These are phyloP conservation scores for Papilio dardanus DNA, from an alignment of 1,140 invertebrate genomes.

Conservation along the genomic window DNA sequence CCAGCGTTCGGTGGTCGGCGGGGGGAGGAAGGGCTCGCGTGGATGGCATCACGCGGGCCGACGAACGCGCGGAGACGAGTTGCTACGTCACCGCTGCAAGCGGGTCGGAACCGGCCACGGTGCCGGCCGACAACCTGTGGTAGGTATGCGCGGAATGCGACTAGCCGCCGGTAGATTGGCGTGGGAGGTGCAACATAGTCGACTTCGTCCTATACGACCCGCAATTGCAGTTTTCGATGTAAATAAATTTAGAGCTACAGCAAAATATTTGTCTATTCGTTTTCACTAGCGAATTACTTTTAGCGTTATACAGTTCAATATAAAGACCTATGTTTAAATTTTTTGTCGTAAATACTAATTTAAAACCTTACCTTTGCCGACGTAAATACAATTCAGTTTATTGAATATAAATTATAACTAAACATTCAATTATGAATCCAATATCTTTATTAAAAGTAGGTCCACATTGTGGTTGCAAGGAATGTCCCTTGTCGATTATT, in stretches of 20 bases:
- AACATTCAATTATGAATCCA: background rate
- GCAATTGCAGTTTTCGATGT: constrained; percentile 55
- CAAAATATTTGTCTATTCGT: constrained; percentile 14
- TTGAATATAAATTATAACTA: background rate
- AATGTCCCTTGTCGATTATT: background rate
- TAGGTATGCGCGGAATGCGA: constrained; percentile 74
- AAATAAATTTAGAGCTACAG: constrained; percentile 34
- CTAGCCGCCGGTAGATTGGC: constrained; percentile 65
- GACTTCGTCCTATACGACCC: constrained; percentile 54
- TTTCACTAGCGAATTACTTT: constrained; percentile 11
- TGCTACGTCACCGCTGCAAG: constrained; percentile 70
- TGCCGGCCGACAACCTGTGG: constrained; percentile 75
- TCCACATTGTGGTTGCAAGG: background rate
- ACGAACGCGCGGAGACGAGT: constrained; percentile 52
- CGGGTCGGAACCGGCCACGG: constrained; percentile 64
- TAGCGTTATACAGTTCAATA: too few relatives aligned
- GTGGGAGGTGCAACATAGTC: constrained; percentile 67
- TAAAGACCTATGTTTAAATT: background rate
- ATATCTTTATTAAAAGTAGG: background rate
- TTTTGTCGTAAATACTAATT: too few relatives aligned
- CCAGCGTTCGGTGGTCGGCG: constrained; percentile 28
- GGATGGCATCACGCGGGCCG: constrained; percentile 48
- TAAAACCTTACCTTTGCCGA: background rate
- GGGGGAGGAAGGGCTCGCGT: constrained; percentile 43
- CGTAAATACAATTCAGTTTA: constrained; percentile 22